phyloP scores from a whole-genome alignment of 2,888 invertebrate genomes.

The Drepanosiphum platanoidis region DNA sequence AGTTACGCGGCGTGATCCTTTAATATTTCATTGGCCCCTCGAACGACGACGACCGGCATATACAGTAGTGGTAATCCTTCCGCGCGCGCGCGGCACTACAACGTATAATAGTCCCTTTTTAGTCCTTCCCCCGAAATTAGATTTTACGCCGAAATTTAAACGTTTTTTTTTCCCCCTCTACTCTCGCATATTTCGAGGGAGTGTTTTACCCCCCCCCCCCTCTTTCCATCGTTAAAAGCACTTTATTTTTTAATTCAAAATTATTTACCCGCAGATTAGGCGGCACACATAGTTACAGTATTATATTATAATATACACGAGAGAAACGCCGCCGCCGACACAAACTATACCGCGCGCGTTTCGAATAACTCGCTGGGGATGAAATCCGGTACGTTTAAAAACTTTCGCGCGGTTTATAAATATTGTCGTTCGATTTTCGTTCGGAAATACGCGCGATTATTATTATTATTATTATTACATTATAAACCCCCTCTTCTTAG shows the following conservation, averaged over 20 bases:
- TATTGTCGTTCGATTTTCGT: constrained; percentile 20
- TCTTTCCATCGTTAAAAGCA: not conserved
- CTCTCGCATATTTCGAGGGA: not conserved
- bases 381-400: not conserved
- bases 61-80: constrained; percentile 44
- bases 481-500: constrained; percentile 7
- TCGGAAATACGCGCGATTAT: constrained; percentile 10
- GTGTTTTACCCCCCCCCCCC: not conserved
- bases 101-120: too few species aligned
- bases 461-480: too few species aligned
- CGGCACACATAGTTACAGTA: not conserved
- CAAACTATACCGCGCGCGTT: not conserved
- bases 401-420: not conserved
- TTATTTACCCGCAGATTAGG: not conserved
- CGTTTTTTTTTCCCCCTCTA: not conserved
- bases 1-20: constrained; percentile 41
- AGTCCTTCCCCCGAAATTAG: constrained; percentile 13
- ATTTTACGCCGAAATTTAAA: constrained; percentile 40
- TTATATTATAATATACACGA: not conserved
- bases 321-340: not conserved
- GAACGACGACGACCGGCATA: constrained; percentile 15
- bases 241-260: not conserved
- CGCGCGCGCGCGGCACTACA: not conserved
- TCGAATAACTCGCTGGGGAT: not conserved
- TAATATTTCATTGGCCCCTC: constrained; percentile 41